Evolutionary conservation across 1,140 invertebrate species (phyloP), one percentile per base, ranked within the genome.

Genomic region (Dinoponera quadriceps): DNA sequence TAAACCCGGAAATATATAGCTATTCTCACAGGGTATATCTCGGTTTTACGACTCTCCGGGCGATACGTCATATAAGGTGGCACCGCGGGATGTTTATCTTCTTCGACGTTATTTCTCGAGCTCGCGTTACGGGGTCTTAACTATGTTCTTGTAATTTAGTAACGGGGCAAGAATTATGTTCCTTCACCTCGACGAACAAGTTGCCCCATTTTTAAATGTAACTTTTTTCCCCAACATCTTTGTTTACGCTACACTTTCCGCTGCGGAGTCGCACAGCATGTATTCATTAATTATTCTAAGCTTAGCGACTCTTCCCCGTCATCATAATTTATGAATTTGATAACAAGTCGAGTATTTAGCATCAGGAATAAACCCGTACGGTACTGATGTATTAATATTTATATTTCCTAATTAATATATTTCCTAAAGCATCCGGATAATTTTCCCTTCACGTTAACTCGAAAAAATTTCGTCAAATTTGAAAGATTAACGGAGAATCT

Each of bases 1-100:
- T 73, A 74, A 82, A 82, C 48, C 18, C 18, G 59, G 69, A 74
- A 74, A 82, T 57, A 72, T 25, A 54, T 29, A 74, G 69, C 44
- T 74, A 74, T 62, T 69, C 75, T 69, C 54, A 18, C 25, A 29
- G 65, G 75, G 71, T 80, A 78, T 29, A 71, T 80, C 33, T 11
- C 33, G 51, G 18, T 57, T 80, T 80, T 80, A 80, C 33, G 65
- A 69, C 22, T 80, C 51, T 71, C 25, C 38, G 33, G 38, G 33
- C 75, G n/a, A 80, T 80, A 80, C 33, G 22, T 80, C 59, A 22
- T 59, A 57, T 65, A 59, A 57, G 22, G 0, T 69, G 33, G 33
- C 33, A 68, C 33, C 13, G 25, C 33, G 27, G 62, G 13, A 80
- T 69, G 63, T 69, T 78, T 48, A 69, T 80, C 33, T 80, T 14